Evolutionary conservation across 23 tunicate species (phyloP).

Genomic region (Ciona savignyi): DNA sequence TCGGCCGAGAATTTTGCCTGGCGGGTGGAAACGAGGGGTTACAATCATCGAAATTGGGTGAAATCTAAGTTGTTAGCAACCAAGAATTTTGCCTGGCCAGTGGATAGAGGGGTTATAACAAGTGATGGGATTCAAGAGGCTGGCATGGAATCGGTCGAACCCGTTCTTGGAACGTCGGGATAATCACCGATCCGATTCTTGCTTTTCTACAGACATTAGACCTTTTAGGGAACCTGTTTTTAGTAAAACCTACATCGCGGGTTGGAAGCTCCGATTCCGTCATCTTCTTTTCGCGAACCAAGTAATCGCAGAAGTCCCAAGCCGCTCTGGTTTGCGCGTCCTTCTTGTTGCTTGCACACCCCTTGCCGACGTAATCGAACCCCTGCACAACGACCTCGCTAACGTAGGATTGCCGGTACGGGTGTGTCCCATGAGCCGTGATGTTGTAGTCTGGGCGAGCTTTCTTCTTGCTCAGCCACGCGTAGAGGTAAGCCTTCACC

Average conservation of each 20-base stretch:
- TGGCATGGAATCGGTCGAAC: too few relatives aligned
- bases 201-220: too few relatives aligned
- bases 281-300: slow-evolving; percentile 33
- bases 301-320: slow-evolving; percentile 76
- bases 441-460: slow-evolving; percentile 65
- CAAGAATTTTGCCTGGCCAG: too few relatives aligned
- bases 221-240: too few relatives aligned
- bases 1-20: slow-evolving; percentile 38
- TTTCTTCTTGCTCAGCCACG: slow-evolving; percentile 53
- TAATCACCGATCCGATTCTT: too few relatives aligned
- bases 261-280: slow-evolving; percentile 54
- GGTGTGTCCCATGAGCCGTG: slow-evolving; percentile 47
- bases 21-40: too few relatives aligned
- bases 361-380: slow-evolving; percentile 53
- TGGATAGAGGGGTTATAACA: too few relatives aligned
- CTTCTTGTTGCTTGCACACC: slow-evolving; percentile 60
- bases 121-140: too few relatives aligned
- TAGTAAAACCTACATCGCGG: slow-evolving; percentile 65
- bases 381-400: slow-evolving; percentile 53
- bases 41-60: too few relatives aligned
- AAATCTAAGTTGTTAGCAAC: too few relatives aligned
- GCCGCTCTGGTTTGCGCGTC: slow-evolving; percentile 89
- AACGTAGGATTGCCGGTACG: slow-evolving; percentile 28
- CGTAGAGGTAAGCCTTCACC: slow-evolving; percentile 73
- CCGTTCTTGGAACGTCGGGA: too few relatives aligned